Percentiles rank a stretch among this genome's conserved stretches.
Conservation (phyloP, 2,113 vertebrate genomes). For the Eulacestoma nigropectus region DNA sequence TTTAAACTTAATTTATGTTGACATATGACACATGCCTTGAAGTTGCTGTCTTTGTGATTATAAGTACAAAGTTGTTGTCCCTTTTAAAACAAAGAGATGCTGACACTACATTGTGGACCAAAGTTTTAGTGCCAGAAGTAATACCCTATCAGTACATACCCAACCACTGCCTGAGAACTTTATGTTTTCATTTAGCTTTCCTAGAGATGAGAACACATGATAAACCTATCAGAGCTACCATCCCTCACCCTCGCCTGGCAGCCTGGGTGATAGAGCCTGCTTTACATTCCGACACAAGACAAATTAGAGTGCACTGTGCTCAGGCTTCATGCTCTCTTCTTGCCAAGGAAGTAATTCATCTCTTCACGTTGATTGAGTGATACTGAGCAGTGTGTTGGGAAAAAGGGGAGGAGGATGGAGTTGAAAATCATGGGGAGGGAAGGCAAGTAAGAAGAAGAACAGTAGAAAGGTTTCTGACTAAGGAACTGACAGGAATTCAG, state of each 20-base stretch:
- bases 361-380: constrained; percentile 21
- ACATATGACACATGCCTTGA: neutral
- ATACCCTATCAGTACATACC: constrained; percentile 13
- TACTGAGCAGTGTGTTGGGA: neutral
- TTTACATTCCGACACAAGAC: constrained; percentile 54
- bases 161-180: constrained; percentile 10
- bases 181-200: constrained; percentile 64
- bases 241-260: constrained; percentile 66
- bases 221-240: constrained; percentile 70
- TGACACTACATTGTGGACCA: neutral
- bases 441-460: neutral
- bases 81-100: neutral
- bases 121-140: constrained; percentile 39
- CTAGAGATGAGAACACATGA: constrained; percentile 64
- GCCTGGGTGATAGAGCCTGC: constrained; percentile 43
- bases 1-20: neutral
- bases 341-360: constrained; percentile 27
- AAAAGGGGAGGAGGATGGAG: neutral
- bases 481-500: neutral
- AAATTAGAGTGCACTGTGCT: constrained; percentile 34
- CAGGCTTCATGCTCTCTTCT: constrained; percentile 21
- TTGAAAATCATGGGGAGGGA: neutral
- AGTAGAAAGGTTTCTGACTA: neutral
- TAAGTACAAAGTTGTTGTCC: neutral
- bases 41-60: neutral